Evolutionary conservation across 2,113 vertebrate genomes (phyloP).

Genomic region (Stomatorhinus ivindoensis): DNA sequence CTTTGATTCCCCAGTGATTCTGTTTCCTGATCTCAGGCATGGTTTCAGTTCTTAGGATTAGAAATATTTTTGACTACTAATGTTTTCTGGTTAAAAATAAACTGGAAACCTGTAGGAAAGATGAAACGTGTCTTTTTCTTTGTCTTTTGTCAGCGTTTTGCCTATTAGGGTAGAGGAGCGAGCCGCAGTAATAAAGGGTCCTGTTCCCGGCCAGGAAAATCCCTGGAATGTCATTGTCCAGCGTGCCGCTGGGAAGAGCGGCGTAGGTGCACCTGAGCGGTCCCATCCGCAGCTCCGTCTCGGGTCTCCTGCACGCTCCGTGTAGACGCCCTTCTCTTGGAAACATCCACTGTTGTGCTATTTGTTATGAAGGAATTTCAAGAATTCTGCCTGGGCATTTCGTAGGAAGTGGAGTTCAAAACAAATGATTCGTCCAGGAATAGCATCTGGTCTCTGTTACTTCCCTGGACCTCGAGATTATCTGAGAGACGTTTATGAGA

Average conservation of each 20-base stretch:
- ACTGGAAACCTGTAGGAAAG: background rate
- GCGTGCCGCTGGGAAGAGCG: background rate
- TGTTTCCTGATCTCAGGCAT: background rate
- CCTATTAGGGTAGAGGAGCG: background rate
- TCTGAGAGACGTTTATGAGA: background rate
- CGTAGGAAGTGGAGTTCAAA: background rate
- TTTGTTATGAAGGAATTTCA: background rate
- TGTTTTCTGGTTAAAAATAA: background rate
- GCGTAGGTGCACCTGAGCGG: background rate
- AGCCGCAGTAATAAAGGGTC: background rate
- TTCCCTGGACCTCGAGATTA: background rate
- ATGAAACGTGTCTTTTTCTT: background rate
- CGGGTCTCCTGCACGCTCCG: background rate
- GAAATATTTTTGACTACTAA: background rate
- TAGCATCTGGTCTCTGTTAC: background rate
- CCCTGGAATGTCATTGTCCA: background rate
- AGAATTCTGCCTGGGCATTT: background rate
- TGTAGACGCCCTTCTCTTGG: background rate
- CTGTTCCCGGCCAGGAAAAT: background rate
- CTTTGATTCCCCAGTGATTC: background rate
- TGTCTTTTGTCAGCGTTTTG: background rate
- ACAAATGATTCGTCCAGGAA: conserved; percentile 8
- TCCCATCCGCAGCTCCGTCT: background rate
- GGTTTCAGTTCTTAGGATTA: background rate
- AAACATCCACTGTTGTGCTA: background rate